These are phyloP conservation scores for Hippocampus mohnikei DNA, from an alignment of 2,113 vertebrate genomes.

Conservation along the genomic window DNA sequence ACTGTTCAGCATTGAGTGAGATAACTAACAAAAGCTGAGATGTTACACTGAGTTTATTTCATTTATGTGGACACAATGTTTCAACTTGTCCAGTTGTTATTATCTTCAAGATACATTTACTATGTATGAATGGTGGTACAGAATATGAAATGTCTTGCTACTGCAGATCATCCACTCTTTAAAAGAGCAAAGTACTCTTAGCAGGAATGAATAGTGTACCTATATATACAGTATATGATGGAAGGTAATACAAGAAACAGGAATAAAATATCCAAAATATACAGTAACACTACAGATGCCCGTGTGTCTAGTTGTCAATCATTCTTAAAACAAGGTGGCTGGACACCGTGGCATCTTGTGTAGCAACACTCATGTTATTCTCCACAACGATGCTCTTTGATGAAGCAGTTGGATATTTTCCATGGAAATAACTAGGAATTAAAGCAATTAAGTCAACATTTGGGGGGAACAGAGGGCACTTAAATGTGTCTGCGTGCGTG, in stretches of 20 bases:
- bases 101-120: slow-evolving; percentile 27
- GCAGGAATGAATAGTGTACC: slow-evolving; percentile 27
- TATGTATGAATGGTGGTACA: slow-evolving; percentile 33
- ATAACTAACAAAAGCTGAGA: slow-evolving; percentile 41
- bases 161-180: slow-evolving; percentile 30
- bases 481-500: too few species aligned
- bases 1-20: slow-evolving; percentile 40
- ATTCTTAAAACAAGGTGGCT: not conserved
- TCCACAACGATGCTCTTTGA: not conserved
- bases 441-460: too few species aligned
- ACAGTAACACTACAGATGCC: slow-evolving; percentile 48
- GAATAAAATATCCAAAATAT: slow-evolving; percentile 58
- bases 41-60: slow-evolving; percentile 64
- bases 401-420: not conserved
- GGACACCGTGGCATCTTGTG: not conserved
- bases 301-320: slow-evolving; percentile 25
- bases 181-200: slow-evolving; percentile 31
- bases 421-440: not conserved
- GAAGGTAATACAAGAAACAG: slow-evolving; percentile 47
- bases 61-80: slow-evolving; percentile 42
- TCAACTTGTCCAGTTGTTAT: slow-evolving; percentile 50
- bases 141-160: slow-evolving; percentile 34
- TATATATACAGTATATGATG: slow-evolving; percentile 57
- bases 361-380: not conserved
- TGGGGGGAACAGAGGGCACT: too few species aligned